Evolutionary conservation across 30 jellyfish, hydroid and myxozoan genomes (phyloP).

Genomic region (Nemopilema nomurai): DNA sequence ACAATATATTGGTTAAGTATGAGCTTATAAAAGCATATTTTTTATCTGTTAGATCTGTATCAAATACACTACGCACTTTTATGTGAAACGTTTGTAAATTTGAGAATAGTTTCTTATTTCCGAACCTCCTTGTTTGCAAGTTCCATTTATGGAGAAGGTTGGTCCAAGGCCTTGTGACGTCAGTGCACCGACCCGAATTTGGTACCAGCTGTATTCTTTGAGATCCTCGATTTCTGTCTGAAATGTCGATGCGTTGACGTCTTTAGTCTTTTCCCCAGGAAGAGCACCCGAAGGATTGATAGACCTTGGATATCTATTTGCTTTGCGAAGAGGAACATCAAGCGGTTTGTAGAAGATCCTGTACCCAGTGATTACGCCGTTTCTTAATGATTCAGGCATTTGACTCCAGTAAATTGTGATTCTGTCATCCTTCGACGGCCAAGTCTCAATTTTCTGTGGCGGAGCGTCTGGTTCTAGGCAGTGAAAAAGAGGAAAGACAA

Average conservation of each 20-base stretch:
- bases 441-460: conserved; percentile 47
- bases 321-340: conserved; percentile 33
- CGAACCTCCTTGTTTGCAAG: conserved; percentile 65
- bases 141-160: conserved; percentile 34
- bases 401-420: conserved; percentile 56
- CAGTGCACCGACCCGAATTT: conserved; percentile 56
- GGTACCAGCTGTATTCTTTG: conserved; percentile 51
- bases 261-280: conserved; percentile 47
- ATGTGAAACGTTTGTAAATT: too few species aligned
- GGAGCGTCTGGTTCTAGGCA: conserved; percentile 66
- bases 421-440: conserved; percentile 47
- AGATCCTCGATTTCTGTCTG: conserved; percentile 24
- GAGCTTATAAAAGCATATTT: too few species aligned
- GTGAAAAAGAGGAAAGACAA: neutral
- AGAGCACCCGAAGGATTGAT: conserved; percentile 49
- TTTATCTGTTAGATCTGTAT: too few species aligned
- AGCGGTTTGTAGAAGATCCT: conserved; percentile 57
- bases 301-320: conserved; percentile 43
- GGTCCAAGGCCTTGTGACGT: conserved; percentile 58
- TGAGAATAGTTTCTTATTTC: too few species aligned
- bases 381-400: conserved; percentile 56
- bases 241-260: conserved; percentile 42
- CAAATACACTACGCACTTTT: too few species aligned
- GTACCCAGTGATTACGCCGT: conserved; percentile 52
- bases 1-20: too few species aligned